A percentile compares a stretch with the other conserved stretches of the same genome.
Conservation (phyloP, 1,140 invertebrate species). For the Spodoptera litura region DNA sequence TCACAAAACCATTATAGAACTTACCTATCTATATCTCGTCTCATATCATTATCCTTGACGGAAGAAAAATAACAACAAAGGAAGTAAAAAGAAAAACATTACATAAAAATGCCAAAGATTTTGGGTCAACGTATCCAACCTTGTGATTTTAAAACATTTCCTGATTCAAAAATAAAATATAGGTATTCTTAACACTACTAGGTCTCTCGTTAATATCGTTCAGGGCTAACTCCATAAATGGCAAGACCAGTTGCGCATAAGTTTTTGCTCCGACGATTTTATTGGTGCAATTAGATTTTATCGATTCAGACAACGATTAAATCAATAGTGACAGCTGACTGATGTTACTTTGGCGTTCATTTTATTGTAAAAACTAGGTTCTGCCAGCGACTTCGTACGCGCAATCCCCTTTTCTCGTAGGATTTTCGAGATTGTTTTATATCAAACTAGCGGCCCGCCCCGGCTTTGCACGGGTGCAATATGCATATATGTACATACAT, state of each 20-base stretch:
- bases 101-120: background rate
- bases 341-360: no score
- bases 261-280: background rate
- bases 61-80: no score
- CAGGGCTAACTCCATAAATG: constrained; percentile 21
- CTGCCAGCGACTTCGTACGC: no score
- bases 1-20: no score
- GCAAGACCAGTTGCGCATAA: constrained; percentile 14
- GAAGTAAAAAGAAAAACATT: background rate
- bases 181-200: background rate
- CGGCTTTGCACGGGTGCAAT: no score
- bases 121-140: background rate
- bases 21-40: no score
- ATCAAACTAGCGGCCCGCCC: no score
- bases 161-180: background rate
- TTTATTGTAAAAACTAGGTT: no score
- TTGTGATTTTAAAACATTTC: background rate
- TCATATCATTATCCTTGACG: no score
- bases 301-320: background rate
- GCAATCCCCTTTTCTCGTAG: no score
- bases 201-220: constrained; percentile 16
- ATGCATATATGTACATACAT: no score
- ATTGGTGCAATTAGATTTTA: constrained; percentile 18
- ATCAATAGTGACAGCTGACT: background rate
- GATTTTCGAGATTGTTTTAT: no score